phyloP scores from a whole-genome alignment of 2,113 vertebrate species.

The Syngnathus scovelli region DNA sequence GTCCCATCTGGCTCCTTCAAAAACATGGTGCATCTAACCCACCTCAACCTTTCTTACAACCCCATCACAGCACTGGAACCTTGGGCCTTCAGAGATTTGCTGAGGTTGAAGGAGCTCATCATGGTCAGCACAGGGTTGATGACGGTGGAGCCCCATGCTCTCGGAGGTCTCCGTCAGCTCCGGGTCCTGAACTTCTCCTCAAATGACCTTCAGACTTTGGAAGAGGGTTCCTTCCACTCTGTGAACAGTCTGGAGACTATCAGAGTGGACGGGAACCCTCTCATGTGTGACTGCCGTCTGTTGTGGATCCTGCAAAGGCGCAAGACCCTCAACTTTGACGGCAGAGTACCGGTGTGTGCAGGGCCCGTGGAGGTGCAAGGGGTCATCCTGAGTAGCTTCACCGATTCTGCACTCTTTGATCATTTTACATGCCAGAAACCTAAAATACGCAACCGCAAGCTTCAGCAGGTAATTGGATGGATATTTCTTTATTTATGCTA shows the following conservation, averaged over 20 bases:
- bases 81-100: constrained; percentile 87
- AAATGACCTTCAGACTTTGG: constrained; percentile 87
- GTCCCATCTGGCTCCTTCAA: constrained; percentile 86
- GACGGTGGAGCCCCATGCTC: constrained; percentile 82
- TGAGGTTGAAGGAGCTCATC: constrained; percentile 92
- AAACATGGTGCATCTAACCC: constrained; percentile 83
- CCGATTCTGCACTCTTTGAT: constrained; percentile 89
- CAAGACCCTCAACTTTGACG: constrained; percentile 92
- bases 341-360: constrained; percentile 86
- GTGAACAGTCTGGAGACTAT: constrained; percentile 94
- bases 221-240: constrained; percentile 91
- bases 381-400: constrained; percentile 80
- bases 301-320: constrained; percentile 95
- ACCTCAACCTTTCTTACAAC: constrained; percentile 93
- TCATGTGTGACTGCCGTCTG: constrained; percentile 94
- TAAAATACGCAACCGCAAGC: constrained; percentile 86
- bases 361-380: constrained; percentile 86
- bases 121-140: constrained; percentile 83
- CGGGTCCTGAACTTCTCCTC: constrained; percentile 90
- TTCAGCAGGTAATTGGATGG: constrained; percentile 75
- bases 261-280: constrained; percentile 89
- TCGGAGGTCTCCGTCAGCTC: constrained; percentile 88
- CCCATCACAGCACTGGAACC: constrained; percentile 86
- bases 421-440: constrained; percentile 96
- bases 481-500: no score